Base-by-base conservation (phyloP, 1,140 invertebrate species). In the Drosophila sulfurigaster region DNA sequence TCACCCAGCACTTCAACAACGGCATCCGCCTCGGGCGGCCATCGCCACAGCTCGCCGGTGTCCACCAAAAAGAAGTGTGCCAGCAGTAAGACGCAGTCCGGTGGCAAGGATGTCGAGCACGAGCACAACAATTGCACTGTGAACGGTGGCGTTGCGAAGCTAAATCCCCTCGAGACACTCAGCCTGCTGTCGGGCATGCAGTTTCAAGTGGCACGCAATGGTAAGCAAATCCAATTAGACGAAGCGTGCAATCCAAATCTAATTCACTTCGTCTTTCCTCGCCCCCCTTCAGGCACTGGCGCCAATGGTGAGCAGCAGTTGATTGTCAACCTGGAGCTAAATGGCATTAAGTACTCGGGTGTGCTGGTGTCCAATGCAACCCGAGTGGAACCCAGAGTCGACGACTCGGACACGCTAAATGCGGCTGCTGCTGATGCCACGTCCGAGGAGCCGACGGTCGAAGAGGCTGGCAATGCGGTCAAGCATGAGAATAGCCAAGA, bases 241-340 rank as follows among this genome's bases (percentile, higher is more conserved):
- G 41, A 35, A 11, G 2, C 35, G 0, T n/a, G 38, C 35, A n/a
- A 20, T 60, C 28, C 16, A 5, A 28, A 30, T 28, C 43, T 58
- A 74, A 70, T 64, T 43, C 7, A 20, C 2, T 43, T 16, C 10
- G 16, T 25, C 48, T 11, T 3, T 11, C 20, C 1, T 5, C n/a
- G n/a, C 11, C 2, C 35, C 10, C 66, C 77, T 92, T 1, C 91
- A 96, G 95, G 95, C 66, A 96, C 96, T 76, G 94, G 95, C 20
- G 94, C 69, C 8, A 96, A 96, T 71, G 95, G 96, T 2, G 97
- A 98, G 82, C 97, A 96, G 88, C 98, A 98, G 13, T 93, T 99
- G 46, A 96, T 98, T 32, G 98, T 99, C 3, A 98, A 97, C 79
- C 98, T 99, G 95, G 98, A 99, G 93, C 95, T 99, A 45, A 99